These are phyloP conservation scores for Nemurella pictetii DNA, from an alignment of 2,888 invertebrate species.

Conservation along the genomic window DNA sequence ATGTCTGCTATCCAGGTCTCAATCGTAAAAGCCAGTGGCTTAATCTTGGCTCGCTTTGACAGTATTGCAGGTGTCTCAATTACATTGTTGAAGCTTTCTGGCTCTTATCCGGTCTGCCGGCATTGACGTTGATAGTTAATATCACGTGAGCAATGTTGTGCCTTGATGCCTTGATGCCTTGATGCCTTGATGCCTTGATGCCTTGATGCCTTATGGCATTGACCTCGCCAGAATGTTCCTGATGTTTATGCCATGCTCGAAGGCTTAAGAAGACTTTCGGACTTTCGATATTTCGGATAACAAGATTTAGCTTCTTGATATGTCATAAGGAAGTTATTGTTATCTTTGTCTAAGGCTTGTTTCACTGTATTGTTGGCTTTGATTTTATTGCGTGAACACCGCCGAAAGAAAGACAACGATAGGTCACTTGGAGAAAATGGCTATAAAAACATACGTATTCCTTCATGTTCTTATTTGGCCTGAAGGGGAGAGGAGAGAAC, in stretches of 20 bases:
- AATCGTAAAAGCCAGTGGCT: conserved; percentile 32
- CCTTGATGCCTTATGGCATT: neutral
- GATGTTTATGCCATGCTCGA: no score
- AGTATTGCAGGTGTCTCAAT: conserved; percentile 39
- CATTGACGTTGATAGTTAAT: no score
- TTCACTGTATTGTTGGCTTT: neutral
- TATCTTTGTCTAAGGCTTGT: neutral
- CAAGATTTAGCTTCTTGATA: neutral
- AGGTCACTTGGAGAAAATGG: neutral
- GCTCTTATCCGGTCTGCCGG: neutral
- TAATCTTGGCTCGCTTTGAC: conserved; percentile 35
- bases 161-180: neutral
- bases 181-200: no score
- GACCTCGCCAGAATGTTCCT: neutral
- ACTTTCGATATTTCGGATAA: neutral
- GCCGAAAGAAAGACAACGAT: neutral
- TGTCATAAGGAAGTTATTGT: neutral
- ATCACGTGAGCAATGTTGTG: no score
- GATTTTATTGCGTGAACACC: neutral
- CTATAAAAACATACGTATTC: neutral
- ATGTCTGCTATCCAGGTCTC: no score
- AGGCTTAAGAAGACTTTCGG: no score
- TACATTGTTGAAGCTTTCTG: conserved; percentile 24
- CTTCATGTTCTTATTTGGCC: neutral
- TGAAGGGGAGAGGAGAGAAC: neutral